phyloP scores from a whole-genome alignment of 92 coral and sea anemone species.

The Siderastrea siderea region DNA sequence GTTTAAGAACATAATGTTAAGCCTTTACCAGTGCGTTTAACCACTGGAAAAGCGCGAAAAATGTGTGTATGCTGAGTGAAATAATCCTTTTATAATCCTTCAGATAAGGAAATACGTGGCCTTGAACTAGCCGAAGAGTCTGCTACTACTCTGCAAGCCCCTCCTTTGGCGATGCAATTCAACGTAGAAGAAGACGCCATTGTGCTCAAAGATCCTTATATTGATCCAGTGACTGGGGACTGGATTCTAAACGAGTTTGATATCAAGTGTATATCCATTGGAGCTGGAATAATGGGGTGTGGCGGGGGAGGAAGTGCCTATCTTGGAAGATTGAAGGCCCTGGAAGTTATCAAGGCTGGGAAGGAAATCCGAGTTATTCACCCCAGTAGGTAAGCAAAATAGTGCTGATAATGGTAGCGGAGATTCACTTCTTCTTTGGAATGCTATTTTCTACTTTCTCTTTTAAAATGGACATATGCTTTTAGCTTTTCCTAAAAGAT shows the following conservation, averaged over 20 bases:
- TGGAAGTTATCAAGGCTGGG: constrained; percentile 55
- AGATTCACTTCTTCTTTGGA: no score
- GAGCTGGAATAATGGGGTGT: constrained; percentile 96
- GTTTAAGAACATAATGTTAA: no score
- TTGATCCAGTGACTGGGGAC: constrained; percentile 85
- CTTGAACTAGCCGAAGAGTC: not conserved
- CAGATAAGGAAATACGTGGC: not conserved
- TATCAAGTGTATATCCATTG: constrained; percentile 88
- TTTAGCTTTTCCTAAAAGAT: no score
- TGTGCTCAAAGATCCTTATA: constrained; percentile 51
- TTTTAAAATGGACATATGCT: no score
- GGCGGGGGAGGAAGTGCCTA: constrained; percentile 95
- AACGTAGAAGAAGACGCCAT: constrained; percentile 5
- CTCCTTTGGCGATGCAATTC: not conserved
- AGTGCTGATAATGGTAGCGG: no score
- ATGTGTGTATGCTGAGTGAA: not conserved
- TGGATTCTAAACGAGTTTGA: constrained; percentile 90
- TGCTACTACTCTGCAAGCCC: not conserved
- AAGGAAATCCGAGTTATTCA: constrained; percentile 87
- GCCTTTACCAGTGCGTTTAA: no score
- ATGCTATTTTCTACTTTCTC: no score
- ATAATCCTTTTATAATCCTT: not conserved
- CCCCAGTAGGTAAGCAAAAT: constrained; percentile 79
- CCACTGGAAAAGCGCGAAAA: no score
- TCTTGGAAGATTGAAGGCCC: constrained; percentile 75